Conservation (phyloP, 1,140 invertebrate species). For the Zaprionus capensis region DNA sequence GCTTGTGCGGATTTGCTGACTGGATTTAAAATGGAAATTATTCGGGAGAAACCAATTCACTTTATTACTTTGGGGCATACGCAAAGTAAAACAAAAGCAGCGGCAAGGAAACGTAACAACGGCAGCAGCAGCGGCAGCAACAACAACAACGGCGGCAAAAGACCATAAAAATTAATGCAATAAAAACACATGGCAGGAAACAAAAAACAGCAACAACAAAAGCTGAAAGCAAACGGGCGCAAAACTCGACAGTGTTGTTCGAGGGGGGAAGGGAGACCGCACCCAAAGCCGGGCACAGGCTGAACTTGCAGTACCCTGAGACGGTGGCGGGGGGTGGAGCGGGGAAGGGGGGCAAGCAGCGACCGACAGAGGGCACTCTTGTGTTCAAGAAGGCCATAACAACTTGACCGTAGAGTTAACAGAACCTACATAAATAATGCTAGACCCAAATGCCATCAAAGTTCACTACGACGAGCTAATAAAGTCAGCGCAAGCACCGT, state of each 20-base stretch:
- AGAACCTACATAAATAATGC: constrained; percentile 9
- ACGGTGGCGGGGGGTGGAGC: neutral
- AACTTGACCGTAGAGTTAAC: constrained; percentile 18
- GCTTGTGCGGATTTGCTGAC: constrained; percentile 71
- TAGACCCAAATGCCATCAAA: constrained; percentile 3
- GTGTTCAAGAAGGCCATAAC: constrained; percentile 1
- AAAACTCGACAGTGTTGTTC: neutral
- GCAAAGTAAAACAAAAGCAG: constrained; percentile 79
- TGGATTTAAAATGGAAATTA: constrained; percentile 83
- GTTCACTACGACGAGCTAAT: neutral
- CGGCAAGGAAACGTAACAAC: constrained; percentile 32
- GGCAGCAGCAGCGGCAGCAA: constrained; percentile 34
- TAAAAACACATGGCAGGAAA: constrained; percentile 73
- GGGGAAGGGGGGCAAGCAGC: neutral
- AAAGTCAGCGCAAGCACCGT: neutral
- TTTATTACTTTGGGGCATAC: constrained; percentile 82
- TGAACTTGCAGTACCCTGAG: constrained; percentile 17
- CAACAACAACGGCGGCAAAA: constrained; percentile 51
- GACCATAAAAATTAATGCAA: constrained; percentile 82
- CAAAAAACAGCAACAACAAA: constrained; percentile 31
- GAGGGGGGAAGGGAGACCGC: constrained; percentile 3
- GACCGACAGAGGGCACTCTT: neutral
- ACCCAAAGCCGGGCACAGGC: constrained; percentile 17
- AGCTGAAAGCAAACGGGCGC: constrained; percentile 33
- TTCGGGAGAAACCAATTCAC: constrained; percentile 79